These are phyloP conservation scores for Epizoanthus fatuus DNA, from an alignment of 92 coral and sea anemone species.

Conservation along the genomic window DNA sequence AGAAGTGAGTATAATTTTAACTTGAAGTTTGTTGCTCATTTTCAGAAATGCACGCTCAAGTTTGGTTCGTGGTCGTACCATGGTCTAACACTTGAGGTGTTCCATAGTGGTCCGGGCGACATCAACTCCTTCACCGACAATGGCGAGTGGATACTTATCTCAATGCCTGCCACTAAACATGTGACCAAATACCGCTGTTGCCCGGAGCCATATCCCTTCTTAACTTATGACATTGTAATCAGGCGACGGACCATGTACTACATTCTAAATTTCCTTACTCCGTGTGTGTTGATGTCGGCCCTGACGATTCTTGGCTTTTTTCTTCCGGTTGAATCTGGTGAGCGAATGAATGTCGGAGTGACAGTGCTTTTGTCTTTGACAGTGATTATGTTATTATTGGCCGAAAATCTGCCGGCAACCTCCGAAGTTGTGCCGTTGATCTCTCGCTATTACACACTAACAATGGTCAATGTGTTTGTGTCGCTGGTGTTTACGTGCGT, in stretches of 20 bases:
- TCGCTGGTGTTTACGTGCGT: slow-evolving; percentile 92
- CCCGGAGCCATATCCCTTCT: slow-evolving; percentile 87
- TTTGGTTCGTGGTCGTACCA: slow-evolving; percentile 96
- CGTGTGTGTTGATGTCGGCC: slow-evolving; percentile 92
- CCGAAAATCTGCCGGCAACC: slow-evolving; percentile 95
- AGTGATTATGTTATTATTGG: slow-evolving; percentile 83
- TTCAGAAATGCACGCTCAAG: slow-evolving; percentile 88
- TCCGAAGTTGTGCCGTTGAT: slow-evolving; percentile 93
- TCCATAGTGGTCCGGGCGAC: slow-evolving; percentile 87
- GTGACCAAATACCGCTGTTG: slow-evolving; percentile 87
- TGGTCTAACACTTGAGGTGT: slow-evolving; percentile 83
- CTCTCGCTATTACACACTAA: slow-evolving; percentile 91
- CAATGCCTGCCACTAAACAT: slow-evolving; percentile 83
- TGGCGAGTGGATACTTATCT: slow-evolving; percentile 87
- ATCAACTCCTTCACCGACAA: slow-evolving; percentile 84
- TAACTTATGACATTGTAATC: slow-evolving; percentile 82
- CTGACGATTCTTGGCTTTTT: slow-evolving; percentile 86
- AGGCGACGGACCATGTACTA: slow-evolving; percentile 93
- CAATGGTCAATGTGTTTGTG: slow-evolving; percentile 91
- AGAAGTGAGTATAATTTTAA: background rate
- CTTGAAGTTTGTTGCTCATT: background rate
- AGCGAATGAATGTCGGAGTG: slow-evolving; percentile 94
- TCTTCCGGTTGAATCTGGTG: slow-evolving; percentile 94
- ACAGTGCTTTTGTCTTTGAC: slow-evolving; percentile 88
- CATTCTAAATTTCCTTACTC: slow-evolving; percentile 88